A percentile compares a stretch with the other conserved stretches of the same genome.
Conservation (phyloP, 2,888 invertebrate species). For the Acronicta psi region DNA sequence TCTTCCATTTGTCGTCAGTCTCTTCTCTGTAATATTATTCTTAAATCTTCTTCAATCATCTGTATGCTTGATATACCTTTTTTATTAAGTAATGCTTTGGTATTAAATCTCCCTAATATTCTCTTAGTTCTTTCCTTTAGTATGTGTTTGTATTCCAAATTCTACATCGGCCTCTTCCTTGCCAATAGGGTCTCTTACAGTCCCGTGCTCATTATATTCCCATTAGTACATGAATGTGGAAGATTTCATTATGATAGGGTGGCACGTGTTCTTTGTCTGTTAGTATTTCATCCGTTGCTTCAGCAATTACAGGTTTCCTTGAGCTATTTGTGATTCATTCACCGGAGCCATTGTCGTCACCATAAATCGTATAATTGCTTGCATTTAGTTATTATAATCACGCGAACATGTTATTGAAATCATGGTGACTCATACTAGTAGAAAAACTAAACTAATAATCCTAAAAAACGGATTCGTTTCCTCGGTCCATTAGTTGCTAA, state of each 20-base stretch:
- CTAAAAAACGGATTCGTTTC: slow-evolving; percentile 34
- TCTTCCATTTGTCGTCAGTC: no score
- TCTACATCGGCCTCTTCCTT: neutral
- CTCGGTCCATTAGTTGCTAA: slow-evolving; percentile 38
- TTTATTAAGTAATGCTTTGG: no score
- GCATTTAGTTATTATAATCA: slow-evolving; percentile 16
- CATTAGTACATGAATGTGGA: neutral
- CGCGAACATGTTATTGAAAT: slow-evolving; percentile 17
- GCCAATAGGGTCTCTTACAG: neutral
- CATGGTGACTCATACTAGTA: slow-evolving; percentile 20
- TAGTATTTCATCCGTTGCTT: slow-evolving; percentile 3
- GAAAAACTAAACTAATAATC: neutral
- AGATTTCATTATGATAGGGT: neutral
- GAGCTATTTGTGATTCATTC: slow-evolving; percentile 23
- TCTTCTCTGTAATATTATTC: no score
- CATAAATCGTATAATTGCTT: slow-evolving; percentile 25
- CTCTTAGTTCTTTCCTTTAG: no score
- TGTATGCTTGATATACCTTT: no score
- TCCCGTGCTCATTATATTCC: neutral
- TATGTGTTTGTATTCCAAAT: neutral
- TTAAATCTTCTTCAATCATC: no score
- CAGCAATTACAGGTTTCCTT: slow-evolving; percentile 23
- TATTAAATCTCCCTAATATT: no score
- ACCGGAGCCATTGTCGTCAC: slow-evolving; percentile 4
- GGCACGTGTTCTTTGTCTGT: slow-evolving; percentile 17